Conservation (phyloP, 2,113 vertebrate genomes). For the Chiloscyllium plagiosum region DNA sequence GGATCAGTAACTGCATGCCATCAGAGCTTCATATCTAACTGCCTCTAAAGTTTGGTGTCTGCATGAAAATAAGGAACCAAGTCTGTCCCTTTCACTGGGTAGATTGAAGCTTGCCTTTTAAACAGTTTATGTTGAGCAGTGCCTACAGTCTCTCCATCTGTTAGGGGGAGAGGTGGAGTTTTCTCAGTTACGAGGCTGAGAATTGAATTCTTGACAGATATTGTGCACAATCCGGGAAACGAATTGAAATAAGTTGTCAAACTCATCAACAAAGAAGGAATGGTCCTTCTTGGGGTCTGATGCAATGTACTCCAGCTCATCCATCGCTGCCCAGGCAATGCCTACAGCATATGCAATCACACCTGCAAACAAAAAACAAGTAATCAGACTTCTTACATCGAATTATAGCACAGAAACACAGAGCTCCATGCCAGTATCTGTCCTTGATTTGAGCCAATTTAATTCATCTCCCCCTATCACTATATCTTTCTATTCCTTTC, state of each 20-base stretch:
- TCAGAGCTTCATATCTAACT: neutral
- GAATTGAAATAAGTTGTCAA: constrained; percentile 80
- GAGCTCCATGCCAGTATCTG: neutral
- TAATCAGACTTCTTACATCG: neutral
- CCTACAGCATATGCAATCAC: constrained; percentile 89
- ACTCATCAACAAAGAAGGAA: constrained; percentile 95
- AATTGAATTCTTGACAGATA: constrained; percentile 96
- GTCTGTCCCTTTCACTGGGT: neutral
- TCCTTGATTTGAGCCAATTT: too few relatives aligned
- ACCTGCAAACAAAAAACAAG: constrained; percentile 57
- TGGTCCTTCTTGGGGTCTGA: constrained; percentile 85
- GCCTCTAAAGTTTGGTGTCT: neutral
- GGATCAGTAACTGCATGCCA: neutral
- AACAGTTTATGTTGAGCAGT: neutral
- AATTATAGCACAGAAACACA: neutral
- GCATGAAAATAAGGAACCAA: neutral
- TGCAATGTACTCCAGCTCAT: constrained; percentile 91
- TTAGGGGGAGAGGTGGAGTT: neutral
- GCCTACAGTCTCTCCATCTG: neutral
- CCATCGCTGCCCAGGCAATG: constrained; percentile 89
- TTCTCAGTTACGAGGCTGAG: constrained; percentile 85
- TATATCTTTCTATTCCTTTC: neutral
- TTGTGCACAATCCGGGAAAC: constrained; percentile 84
- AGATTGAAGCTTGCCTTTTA: constrained; percentile 18
- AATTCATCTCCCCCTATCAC: too few relatives aligned